Percentiles rank a stretch among this genome's conserved stretches.
phyloP scores from a whole-genome alignment of 1,140 invertebrate species.

The Battus philenor region DNA sequence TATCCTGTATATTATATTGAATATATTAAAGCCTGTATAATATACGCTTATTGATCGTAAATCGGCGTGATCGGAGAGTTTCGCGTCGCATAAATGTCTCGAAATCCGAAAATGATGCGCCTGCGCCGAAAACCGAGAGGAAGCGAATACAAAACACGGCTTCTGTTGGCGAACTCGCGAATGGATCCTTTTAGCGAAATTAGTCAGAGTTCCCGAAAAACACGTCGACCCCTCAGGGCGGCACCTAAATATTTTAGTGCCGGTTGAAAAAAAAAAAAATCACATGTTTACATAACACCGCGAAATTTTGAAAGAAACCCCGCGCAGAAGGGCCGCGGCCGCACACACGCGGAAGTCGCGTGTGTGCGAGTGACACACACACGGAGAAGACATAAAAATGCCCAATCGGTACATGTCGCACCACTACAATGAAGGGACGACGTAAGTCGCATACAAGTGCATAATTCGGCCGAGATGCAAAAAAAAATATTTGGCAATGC shows the following conservation, averaged over 20 bases:
- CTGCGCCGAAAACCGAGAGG: conserved; percentile 32
- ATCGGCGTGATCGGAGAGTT: conserved; percentile 34
- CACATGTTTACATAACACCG: conserved; percentile 70
- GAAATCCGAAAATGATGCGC: conserved; percentile 35
- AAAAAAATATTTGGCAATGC: conserved; percentile 76
- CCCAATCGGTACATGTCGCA: conserved; percentile 70
- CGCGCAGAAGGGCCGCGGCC: conserved; percentile 51
- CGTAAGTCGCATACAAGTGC: conserved; percentile 75
- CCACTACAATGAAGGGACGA: conserved; percentile 73
- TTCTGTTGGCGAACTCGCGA: conserved; percentile 33
- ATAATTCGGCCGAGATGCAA: conserved; percentile 76
- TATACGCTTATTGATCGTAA: conserved; percentile 1
- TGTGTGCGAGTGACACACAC: conserved; percentile 64
- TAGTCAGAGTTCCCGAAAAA: conserved; percentile 73
- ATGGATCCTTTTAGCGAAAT: conserved; percentile 56
- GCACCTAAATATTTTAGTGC: conserved; percentile 69
- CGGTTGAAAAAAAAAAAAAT: conserved; percentile 41
- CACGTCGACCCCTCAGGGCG: conserved; percentile 54
- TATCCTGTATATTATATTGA: no score
- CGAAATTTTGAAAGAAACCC: conserved; percentile 65
- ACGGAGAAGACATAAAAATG: conserved; percentile 60
- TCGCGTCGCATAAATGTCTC: conserved; percentile 25
- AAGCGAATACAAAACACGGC: conserved; percentile 28
- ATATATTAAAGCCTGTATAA: conserved; percentile 1
- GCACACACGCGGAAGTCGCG: conserved; percentile 61